Evolutionary conservation across 2,113 vertebrate genomes (phyloP).

Genomic region (Martes martes): DNA sequence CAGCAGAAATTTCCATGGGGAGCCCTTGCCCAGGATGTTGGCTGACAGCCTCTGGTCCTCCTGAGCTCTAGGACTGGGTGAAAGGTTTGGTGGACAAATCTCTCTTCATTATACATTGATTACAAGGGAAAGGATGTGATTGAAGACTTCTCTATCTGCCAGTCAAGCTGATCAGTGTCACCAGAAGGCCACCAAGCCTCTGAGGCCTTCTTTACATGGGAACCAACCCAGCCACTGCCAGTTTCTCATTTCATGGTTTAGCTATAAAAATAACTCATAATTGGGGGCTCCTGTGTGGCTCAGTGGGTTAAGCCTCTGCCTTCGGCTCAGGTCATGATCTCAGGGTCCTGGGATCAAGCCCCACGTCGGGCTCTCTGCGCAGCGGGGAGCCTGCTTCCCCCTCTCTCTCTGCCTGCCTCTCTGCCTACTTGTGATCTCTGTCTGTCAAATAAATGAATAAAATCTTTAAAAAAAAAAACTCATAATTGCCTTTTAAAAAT

Average conservation of each 20-base stretch:
- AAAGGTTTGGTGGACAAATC: slow-evolving; percentile 16
- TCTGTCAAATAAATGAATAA: too few relatives aligned
- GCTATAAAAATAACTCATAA: background rate
- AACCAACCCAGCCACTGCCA: background rate
- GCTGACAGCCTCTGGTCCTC: background rate
- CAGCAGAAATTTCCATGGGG: slow-evolving; percentile 14
- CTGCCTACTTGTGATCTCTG: too few relatives aligned
- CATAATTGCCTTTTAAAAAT: background rate
- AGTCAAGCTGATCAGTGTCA: background rate
- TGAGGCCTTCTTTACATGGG: background rate
- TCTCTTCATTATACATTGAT: background rate
- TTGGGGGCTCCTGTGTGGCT: background rate
- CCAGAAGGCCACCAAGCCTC: background rate
- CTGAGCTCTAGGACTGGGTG: background rate
- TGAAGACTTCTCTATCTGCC: background rate
- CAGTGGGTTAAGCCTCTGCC: too few relatives aligned
- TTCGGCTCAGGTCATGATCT: too few relatives aligned
- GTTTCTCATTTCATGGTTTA: background rate
- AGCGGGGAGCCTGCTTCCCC: too few relatives aligned
- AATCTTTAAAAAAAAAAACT: background rate
- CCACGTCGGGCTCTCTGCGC: too few relatives aligned
- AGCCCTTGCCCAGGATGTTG: background rate
- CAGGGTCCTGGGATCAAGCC: too few relatives aligned
- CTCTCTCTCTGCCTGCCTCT: too few relatives aligned
- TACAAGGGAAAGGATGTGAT: background rate